phyloP scores from a whole-genome alignment of 2,888 invertebrate species.

The Clivina fossor region DNA sequence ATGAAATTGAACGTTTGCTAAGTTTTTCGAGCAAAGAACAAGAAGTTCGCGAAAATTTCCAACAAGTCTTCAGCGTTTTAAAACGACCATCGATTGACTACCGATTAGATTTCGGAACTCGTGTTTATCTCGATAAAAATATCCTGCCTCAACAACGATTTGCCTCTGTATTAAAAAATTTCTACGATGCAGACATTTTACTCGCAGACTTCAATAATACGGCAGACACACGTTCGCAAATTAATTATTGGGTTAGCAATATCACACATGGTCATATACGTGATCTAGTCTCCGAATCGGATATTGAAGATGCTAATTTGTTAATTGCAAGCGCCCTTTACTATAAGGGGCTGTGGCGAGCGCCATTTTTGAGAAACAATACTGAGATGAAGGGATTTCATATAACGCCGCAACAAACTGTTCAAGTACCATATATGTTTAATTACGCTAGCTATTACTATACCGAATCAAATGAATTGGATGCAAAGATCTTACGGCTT shows the following conservation, averaged over 20 bases:
- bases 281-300: slow-evolving; percentile 63
- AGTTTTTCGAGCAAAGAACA: slow-evolving; percentile 55
- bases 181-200: slow-evolving; percentile 68
- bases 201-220: slow-evolving; percentile 63
- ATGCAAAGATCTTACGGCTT: slow-evolving; percentile 71
- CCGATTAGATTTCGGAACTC: slow-evolving; percentile 64
- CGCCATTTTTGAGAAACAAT: slow-evolving; percentile 64
- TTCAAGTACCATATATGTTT: slow-evolving; percentile 69
- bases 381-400: slow-evolving; percentile 66
- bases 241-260: slow-evolving; percentile 80
- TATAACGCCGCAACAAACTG: slow-evolving; percentile 53
- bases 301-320: slow-evolving; percentile 63
- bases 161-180: slow-evolving; percentile 61
- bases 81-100: slow-evolving; percentile 50
- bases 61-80: slow-evolving; percentile 24
- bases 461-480: slow-evolving; percentile 61
- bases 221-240: slow-evolving; percentile 59
- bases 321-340: slow-evolving; percentile 75
- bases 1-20: slow-evolving; percentile 61
- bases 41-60: slow-evolving; percentile 15
- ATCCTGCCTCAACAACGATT: slow-evolving; percentile 63
- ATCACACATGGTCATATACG: slow-evolving; percentile 74
- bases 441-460: slow-evolving; percentile 66
- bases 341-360: slow-evolving; percentile 79
- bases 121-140: slow-evolving; percentile 62